phyloP scores from a whole-genome alignment of 2,113 vertebrate genomes.

The Bos indicus region DNA sequence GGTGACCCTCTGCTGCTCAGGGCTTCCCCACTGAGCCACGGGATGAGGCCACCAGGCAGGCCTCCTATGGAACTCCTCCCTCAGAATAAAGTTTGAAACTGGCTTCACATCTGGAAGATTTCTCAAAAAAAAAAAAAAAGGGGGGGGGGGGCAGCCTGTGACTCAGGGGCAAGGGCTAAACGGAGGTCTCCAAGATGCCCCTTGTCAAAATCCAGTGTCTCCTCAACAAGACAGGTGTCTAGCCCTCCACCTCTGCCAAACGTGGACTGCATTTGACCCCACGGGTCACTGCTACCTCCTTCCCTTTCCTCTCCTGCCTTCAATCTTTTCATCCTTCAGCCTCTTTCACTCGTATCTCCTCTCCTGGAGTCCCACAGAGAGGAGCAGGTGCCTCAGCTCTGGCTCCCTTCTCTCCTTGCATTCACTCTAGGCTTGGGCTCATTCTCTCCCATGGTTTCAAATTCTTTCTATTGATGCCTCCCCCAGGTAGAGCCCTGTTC shows the following conservation, averaged over 20 bases:
- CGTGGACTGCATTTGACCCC: neutral
- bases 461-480: neutral
- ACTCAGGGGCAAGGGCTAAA: neutral
- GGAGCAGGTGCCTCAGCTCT: rapidly evolving
- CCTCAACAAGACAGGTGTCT: neutral
- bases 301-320: neutral
- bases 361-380: neutral
- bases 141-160: neutral
- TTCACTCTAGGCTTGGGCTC: neutral
- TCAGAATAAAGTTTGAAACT: neutral
- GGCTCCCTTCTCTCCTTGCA: rapidly evolving
- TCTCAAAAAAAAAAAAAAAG: too few species aligned
- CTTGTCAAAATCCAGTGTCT: neutral
- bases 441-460: neutral
- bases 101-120: neutral
- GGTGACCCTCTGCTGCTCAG: neutral
- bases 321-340: neutral
- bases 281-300: rapidly evolving
- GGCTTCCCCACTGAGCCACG: neutral
- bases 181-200: neutral
- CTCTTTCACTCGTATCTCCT: neutral
- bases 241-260: neutral
- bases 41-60: neutral
- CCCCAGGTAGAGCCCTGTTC: neutral
- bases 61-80: too few species aligned